Evolutionary conservation across 2,888 invertebrate genomes (phyloP), one percentile per base, ranked within the genome.

Genomic region (Camptogramma bilineatum): DNA sequence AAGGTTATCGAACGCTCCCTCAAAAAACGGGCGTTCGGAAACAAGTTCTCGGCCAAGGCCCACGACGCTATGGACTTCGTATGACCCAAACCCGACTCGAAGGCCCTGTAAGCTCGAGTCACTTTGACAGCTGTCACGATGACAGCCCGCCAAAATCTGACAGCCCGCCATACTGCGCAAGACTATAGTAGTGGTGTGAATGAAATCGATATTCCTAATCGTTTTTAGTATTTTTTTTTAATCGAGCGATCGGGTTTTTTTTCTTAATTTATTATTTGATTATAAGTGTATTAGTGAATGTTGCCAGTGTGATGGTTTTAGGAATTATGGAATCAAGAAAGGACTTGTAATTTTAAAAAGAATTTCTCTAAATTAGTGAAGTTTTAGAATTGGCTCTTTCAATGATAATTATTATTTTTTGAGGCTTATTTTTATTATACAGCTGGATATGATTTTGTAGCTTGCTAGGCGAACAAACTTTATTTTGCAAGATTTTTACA

Each of bases 1-100:
- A 99, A 99, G 85, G 94, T 97, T 71, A 88, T 97, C 71, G 98
- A 98, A 86, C 94, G 97, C 9, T 93, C 95, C 8, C 84, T 97
- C 79, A 96, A 96, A 84, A 95, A 95, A 83, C 87, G 90, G 0
- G 73, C 87, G 1, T 77, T 80, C 62, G 85, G 87, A 2, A 73
- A 69, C 71, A 90, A 89, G 82, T 89, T 84, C 85, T 77, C 92
- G 76, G 74, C 84, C 80, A 91, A 92, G 82, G 77, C 87, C 21
- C 91, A 85, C 72, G 91, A 93, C 75, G 90, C 90, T 56, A 82
- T 96, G 90, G 96, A 96, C 86, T 96, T 96, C 83, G 96, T 96
- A 96, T 96, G 96, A 96, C 95, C 88, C 79, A 90, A 90, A 84
- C 80, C 86, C 75, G 85, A 86, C 73, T 82, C 83, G 80, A 93